A percentile compares a stretch with the other conserved stretches of the same genome.
Conservation (phyloP, 2,888 invertebrate species). For the Leptinotarsa haldemani region DNA sequence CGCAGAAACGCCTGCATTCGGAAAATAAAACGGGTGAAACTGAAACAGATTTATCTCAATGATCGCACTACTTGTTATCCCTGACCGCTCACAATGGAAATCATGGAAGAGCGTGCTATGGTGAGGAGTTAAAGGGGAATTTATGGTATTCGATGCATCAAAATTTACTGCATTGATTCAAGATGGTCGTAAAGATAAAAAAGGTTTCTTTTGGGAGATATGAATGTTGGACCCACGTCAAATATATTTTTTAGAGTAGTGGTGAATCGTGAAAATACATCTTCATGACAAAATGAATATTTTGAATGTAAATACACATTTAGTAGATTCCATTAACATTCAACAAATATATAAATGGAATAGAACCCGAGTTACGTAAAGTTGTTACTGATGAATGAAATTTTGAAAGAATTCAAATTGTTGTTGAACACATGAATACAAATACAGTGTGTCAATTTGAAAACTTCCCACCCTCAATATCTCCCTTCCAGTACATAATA, state of each 20-base stretch:
- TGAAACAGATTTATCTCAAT: conserved; percentile 39
- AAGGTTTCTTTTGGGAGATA: not conserved
- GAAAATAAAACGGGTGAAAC: conserved; percentile 33
- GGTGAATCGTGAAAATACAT: too few relatives aligned
- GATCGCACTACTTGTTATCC: conserved; percentile 35
- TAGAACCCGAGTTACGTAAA: too few relatives aligned
- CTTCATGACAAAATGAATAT: too few relatives aligned
- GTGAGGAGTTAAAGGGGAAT: conserved; percentile 15
- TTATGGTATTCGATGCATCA: conserved; percentile 15
- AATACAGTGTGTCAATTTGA: too few relatives aligned
- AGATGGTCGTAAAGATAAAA: not conserved
- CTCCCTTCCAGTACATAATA: too few relatives aligned
- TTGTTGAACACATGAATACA: too few relatives aligned
- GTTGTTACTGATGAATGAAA: too few relatives aligned
- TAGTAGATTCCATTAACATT: too few relatives aligned
- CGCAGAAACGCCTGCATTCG: conserved; percentile 15
- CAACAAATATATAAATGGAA: too few relatives aligned
- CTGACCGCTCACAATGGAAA: conserved; percentile 36
- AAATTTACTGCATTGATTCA: not conserved
- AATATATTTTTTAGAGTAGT: not conserved
- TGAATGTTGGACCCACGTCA: not conserved
- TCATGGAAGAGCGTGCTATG: conserved; percentile 21
- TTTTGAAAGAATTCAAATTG: too few relatives aligned
- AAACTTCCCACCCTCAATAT: too few relatives aligned
- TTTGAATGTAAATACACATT: too few relatives aligned